These are phyloP conservation scores for Coboldia fuscipes DNA, from an alignment of 1,140 invertebrate genomes.

Conservation along the genomic window DNA sequence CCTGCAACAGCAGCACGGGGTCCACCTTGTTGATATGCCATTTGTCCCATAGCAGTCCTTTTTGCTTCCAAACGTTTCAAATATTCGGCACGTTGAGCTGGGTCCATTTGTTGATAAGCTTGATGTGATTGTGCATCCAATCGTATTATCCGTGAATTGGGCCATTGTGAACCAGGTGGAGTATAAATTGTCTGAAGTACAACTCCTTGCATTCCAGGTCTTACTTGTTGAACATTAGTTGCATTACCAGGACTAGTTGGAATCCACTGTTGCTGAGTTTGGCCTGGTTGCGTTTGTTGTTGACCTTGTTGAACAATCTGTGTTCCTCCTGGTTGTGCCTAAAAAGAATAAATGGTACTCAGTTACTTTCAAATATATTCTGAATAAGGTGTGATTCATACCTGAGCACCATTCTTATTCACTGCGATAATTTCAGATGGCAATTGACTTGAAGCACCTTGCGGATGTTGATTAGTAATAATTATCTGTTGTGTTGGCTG, in stretches of 20 bases:
- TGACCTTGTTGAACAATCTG: constrained; percentile 9
- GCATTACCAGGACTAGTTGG: constrained; percentile 2
- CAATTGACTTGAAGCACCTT: background rate
- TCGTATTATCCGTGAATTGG: constrained; percentile 43
- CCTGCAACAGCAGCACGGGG: constrained; percentile 26
- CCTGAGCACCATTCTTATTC: background rate
- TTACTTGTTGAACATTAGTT: constrained; percentile 17
- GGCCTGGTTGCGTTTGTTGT: constrained; percentile 9
- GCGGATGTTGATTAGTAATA: background rate
- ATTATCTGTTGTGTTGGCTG: background rate
- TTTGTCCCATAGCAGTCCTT: constrained; percentile 25
- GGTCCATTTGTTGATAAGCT: constrained; percentile 65
- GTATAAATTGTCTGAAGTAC: no score
- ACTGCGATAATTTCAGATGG: background rate
- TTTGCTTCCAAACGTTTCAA: constrained; percentile 49
- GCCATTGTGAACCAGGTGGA: constrained; percentile 19
- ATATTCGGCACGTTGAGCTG: constrained; percentile 50
- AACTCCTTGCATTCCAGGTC: no score
- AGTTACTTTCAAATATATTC: no score
- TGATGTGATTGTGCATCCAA: constrained; percentile 57
- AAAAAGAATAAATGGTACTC: no score
- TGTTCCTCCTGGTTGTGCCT: no score
- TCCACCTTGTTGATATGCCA: constrained; percentile 23
- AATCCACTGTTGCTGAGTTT: background rate
- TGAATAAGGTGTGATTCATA: background rate